Evolutionary conservation across 2,113 vertebrate genomes (phyloP).

Genomic region (Melanocharis versteri): DNA sequence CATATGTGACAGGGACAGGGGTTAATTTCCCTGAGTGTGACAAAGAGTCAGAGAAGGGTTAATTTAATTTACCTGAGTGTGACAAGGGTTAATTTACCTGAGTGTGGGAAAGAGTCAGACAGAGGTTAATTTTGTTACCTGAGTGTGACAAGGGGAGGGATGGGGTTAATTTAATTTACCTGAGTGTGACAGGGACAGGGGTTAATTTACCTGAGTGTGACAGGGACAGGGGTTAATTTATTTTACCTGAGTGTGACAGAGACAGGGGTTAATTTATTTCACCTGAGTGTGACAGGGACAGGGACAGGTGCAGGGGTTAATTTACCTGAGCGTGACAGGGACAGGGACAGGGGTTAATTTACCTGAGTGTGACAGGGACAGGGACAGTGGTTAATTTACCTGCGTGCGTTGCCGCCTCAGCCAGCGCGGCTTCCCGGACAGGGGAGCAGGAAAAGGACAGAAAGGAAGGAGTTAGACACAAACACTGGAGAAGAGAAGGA

Average conservation of each 20-base stretch:
- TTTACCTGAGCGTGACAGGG: neutral
- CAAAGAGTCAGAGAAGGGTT: neutral
- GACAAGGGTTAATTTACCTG: neutral
- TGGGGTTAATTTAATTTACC: neutral
- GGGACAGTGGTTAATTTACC: conserved; percentile 26
- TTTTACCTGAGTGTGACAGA: neutral
- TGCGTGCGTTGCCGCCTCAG: conserved; percentile 34
- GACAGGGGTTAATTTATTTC: neutral
- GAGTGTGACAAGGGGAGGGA: neutral
- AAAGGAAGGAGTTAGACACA: conserved; percentile 52
- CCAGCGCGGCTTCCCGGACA: conserved; percentile 57
- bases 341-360: neutral
- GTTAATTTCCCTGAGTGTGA: neutral
- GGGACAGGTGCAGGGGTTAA: neutral
- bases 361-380: neutral
- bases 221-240: neutral
- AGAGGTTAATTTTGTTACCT: neutral
- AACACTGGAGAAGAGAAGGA: conserved; percentile 46
- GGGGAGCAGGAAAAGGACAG: conserved; percentile 71
- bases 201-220: neutral
- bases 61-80: neutral
- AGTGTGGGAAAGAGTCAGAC: neutral
- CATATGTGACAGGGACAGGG: neutral
- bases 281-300: no score
- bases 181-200: neutral